Percentiles rank a stretch among this genome's conserved stretches.
These are phyloP conservation scores for Bothrops jararaca DNA, from an alignment of 2,113 vertebrate genomes.

Conservation along the genomic window DNA sequence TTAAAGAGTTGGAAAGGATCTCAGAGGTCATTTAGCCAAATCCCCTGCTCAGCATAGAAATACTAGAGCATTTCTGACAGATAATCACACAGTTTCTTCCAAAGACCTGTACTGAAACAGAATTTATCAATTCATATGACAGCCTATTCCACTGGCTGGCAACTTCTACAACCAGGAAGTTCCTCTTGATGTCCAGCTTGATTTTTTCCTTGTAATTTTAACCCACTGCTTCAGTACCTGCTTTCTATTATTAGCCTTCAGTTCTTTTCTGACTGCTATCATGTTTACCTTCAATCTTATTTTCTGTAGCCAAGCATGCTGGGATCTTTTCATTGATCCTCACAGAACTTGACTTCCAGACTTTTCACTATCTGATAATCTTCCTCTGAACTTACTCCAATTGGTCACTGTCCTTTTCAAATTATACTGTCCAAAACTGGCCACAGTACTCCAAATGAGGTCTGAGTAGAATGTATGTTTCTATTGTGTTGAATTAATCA, in stretches of 20 bases:
- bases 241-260: not conserved
- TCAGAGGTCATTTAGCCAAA: not conserved
- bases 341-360: not conserved
- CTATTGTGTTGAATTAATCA: not conserved
- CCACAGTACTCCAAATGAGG: not conserved
- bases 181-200: not conserved
- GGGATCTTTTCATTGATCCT: not conserved
- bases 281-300: not conserved
- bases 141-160: not conserved
- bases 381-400: not conserved
- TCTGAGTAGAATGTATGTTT: not conserved
- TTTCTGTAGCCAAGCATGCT: not conserved
- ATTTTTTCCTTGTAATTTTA: not conserved
- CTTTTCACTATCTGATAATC: not conserved
- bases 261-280: not conserved
- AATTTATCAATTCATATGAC: not conserved
- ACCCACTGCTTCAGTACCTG: not conserved
- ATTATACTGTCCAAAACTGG: not conserved
- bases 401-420: not conserved
- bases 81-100: not conserved
- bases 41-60: not conserved
- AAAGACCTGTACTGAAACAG: not conserved
- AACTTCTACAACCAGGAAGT: not conserved
- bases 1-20: not conserved
- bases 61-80: not conserved